A percentile compares a stretch with the other conserved stretches of the same genome.
Evolutionary conservation across 2,888 invertebrate species (phyloP).

Genomic region (Sphaerophoria rueppellii): DNA sequence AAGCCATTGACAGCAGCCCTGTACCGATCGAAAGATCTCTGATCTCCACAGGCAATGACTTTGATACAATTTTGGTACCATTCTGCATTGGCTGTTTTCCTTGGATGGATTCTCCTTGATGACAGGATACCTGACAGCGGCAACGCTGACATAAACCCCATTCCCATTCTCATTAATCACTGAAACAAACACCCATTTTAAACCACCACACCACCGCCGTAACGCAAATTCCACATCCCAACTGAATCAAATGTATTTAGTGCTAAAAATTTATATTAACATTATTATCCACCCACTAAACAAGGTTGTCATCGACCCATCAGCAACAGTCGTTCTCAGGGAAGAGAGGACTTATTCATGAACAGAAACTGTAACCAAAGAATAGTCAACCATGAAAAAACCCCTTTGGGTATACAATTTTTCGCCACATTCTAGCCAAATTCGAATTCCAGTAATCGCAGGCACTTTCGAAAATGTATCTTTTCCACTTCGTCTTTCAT

Average conservation of each 20-base stretch:
- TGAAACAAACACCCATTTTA: neutral
- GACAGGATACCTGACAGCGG: no score
- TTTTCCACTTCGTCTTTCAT: constrained; percentile 8
- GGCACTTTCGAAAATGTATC: constrained; percentile 32
- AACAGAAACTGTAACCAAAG: constrained; percentile 4
- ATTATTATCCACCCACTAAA: constrained; percentile 44
- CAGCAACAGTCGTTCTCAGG: neutral
- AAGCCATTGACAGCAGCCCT: no score
- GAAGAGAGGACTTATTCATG: constrained; percentile 5
- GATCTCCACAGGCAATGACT: no score
- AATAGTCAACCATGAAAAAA: constrained; percentile 32
- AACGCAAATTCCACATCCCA: neutral
- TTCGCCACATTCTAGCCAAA: constrained; percentile 11
- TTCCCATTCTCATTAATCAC: no score
- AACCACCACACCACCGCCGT: constrained; percentile 9
- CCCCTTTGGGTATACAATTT: constrained; percentile 39
- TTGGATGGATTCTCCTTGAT: no score
- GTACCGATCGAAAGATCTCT: no score
- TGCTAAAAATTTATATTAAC: neutral
- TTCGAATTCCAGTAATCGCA: constrained; percentile 46
- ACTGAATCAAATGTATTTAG: neutral
- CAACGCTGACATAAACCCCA: no score
- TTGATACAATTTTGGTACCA: no score
- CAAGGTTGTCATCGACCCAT: constrained; percentile 22
- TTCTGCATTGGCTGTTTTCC: no score